Evolutionary conservation across 2,888 invertebrate species (phyloP).

Genomic region (Drosophila mulleri): DNA sequence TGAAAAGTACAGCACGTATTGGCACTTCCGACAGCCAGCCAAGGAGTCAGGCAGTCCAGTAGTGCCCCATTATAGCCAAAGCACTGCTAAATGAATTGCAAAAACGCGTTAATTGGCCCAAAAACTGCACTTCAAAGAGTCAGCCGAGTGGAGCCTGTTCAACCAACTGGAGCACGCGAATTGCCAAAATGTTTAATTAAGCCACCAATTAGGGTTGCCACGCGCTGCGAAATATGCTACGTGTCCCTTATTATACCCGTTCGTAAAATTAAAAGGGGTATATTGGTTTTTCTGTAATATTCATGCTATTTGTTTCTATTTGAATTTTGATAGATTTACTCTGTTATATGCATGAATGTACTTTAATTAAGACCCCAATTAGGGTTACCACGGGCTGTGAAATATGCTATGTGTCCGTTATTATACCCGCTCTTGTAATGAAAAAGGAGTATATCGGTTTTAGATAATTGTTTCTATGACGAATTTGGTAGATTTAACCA

Average conservation of each 20-base stretch:
- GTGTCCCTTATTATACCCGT: constrained; percentile 15
- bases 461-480: no score
- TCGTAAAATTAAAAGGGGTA: background rate
- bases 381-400: no score
- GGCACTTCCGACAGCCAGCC: constrained; percentile 26
- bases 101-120: constrained; percentile 62
- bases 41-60: background rate
- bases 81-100: constrained; percentile 45
- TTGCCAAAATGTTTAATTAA: constrained; percentile 62
- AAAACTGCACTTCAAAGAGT: constrained; percentile 48
- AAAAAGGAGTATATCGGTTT: background rate
- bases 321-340: no score
- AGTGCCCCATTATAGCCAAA: constrained; percentile 34
- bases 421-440: background rate
- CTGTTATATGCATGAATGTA: no score
- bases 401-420: no score
- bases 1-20: constrained; percentile 46
- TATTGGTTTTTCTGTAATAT: background rate
- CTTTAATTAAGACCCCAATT: no score
- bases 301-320: no score
- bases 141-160: background rate
- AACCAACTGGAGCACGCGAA: constrained; percentile 20
- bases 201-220: constrained; percentile 69
- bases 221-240: constrained; percentile 27
- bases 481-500: no score